These are phyloP conservation scores for Felis chaus DNA, from an alignment of 2,113 vertebrate species.

Conservation along the genomic window DNA sequence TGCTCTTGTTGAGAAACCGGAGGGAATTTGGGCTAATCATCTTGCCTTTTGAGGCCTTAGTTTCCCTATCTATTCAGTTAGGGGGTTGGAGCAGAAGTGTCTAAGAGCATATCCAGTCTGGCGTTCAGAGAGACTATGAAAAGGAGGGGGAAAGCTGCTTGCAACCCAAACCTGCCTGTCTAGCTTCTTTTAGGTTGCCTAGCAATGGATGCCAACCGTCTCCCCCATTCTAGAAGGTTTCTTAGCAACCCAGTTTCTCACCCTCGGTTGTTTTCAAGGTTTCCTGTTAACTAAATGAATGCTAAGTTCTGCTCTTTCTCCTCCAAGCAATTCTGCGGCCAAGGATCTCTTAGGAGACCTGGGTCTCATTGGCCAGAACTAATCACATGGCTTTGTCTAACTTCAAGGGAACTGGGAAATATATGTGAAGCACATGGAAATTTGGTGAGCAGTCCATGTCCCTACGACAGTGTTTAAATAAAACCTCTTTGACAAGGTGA, in stretches of 20 bases:
- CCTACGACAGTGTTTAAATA: background rate
- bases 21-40: background rate
- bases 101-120: background rate
- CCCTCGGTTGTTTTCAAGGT: constrained; percentile 32
- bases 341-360: background rate
- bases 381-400: background rate
- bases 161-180: background rate
- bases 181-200: constrained; percentile 52
- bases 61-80: background rate
- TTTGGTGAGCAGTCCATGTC: background rate
- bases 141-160: background rate
- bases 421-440: background rate
- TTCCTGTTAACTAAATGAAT: constrained; percentile 74
- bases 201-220: constrained; percentile 42
- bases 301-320: constrained; percentile 60
- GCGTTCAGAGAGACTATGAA: background rate
- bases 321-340: constrained; percentile 11
- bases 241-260: constrained; percentile 75
- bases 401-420: background rate
- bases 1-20: background rate
- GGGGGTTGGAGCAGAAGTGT: background rate
- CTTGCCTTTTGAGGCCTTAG: background rate
- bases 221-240: constrained; percentile 49
- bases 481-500: background rate
- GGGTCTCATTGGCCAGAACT: background rate